A percentile compares a stretch with the other conserved stretches of the same genome.
Evolutionary conservation across 1,140 invertebrate genomes (phyloP).

Genomic region (Aphaenogaster ashmeadi): DNA sequence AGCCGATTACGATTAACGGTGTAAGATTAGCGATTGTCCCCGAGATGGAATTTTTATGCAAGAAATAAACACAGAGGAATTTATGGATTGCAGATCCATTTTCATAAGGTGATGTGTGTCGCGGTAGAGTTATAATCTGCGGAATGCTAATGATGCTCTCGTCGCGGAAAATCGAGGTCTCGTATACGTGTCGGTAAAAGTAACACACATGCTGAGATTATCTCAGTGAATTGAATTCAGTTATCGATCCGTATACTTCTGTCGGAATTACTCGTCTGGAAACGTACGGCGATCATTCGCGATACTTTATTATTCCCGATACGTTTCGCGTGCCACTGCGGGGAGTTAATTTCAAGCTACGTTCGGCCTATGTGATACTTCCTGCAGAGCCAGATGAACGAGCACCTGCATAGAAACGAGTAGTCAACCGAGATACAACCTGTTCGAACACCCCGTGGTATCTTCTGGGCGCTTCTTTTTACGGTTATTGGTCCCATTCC

Average conservation of each 20-base stretch:
- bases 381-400: slow-evolving; percentile 49
- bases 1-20: slow-evolving; percentile 52
- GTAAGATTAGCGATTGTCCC: neutral
- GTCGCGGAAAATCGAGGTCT: neutral
- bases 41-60: neutral
- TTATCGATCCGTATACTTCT: neutral
- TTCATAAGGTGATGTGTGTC: neutral
- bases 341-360: slow-evolving; percentile 57
- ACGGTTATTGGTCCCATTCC: slow-evolving; percentile 50
- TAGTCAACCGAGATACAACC: slow-evolving; percentile 50
- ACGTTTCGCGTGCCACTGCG: slow-evolving; percentile 41
- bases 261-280: slow-evolving; percentile 12
- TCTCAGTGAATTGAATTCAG: neutral
- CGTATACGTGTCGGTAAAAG: neutral
- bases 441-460: slow-evolving; percentile 20
- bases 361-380: slow-evolving; percentile 48
- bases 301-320: slow-evolving; percentile 46
- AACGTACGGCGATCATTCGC: neutral
- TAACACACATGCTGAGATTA: neutral
- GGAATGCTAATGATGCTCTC: neutral
- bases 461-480: slow-evolving; percentile 15
- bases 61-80: neutral
- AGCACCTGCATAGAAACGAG: slow-evolving; percentile 51
- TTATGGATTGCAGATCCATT: neutral
- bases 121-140: neutral